A percentile compares a stretch with the other conserved stretches of the same genome.
These are phyloP conservation scores for Synergus laeviventris DNA, from an alignment of 2,888 invertebrate species.

Conservation along the genomic window DNA sequence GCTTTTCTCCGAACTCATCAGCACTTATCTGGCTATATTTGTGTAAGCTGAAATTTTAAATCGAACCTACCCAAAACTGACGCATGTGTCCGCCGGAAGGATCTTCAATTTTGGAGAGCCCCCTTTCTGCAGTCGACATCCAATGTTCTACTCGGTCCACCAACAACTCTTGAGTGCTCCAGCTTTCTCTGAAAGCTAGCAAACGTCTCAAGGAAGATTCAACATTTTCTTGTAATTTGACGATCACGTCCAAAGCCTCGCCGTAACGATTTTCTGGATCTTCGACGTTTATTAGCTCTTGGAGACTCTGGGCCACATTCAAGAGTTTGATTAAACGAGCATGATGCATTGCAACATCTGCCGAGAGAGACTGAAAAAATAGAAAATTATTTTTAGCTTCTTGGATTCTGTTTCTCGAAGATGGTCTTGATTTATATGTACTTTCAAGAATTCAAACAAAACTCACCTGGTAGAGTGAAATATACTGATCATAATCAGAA, in stretches of 20 bases:
- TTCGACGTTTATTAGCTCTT: constrained; percentile 85
- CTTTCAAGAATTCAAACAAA: background rate
- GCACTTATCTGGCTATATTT: constrained; percentile 48
- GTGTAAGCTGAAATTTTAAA: constrained; percentile 43
- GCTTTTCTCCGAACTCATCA: background rate
- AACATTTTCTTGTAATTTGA: constrained; percentile 86
- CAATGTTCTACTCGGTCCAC: constrained; percentile 86
- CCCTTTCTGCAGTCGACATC: constrained; percentile 85
- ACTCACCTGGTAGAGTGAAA: constrained; percentile 83
- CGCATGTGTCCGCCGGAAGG: constrained; percentile 85
- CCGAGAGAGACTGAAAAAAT: constrained; percentile 80
- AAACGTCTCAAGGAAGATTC: constrained; percentile 84
- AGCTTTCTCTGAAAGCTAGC: constrained; percentile 86
- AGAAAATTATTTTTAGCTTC: background rate
- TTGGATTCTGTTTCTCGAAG: background rate
- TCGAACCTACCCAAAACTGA: constrained; percentile 84
- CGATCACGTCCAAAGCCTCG: constrained; percentile 83
- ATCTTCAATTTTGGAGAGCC: constrained; percentile 81
- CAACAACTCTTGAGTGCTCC: constrained; percentile 85
- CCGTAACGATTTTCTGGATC: constrained; percentile 86
- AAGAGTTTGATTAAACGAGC: constrained; percentile 86
- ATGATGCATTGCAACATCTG: constrained; percentile 88
- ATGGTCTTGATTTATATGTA: background rate
- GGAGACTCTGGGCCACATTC: constrained; percentile 84
- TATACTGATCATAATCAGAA: constrained; percentile 90